Evolutionary conservation across 2,797 vertebrate genomes (phyloP).

Genomic region (Prionace glauca): DNA sequence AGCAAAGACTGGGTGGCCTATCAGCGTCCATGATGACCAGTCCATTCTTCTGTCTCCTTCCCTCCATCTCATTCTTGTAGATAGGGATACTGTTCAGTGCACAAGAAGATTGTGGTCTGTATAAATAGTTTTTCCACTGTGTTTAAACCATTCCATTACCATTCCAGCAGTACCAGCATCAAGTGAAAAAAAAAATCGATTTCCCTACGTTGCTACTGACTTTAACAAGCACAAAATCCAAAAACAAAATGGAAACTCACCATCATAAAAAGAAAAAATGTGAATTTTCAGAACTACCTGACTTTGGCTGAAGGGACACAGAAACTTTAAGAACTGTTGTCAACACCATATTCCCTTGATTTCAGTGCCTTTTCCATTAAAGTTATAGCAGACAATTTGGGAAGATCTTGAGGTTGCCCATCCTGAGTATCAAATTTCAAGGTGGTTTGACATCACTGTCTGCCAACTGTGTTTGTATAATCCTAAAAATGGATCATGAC

Average conservation of each 20-base stretch:
- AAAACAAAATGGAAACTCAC: neutral
- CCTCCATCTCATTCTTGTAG: neutral
- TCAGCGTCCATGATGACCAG: no score
- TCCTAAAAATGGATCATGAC: neutral
- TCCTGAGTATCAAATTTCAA: neutral
- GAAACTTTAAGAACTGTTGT: neutral
- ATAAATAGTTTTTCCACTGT: neutral
- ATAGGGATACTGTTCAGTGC: neutral
- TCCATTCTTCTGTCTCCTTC: neutral
- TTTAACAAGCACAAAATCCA: neutral
- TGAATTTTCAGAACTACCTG: neutral
- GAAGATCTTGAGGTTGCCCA: neutral
- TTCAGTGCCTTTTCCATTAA: neutral
- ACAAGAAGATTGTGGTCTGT: neutral
- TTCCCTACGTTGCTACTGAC: neutral
- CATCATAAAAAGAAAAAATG: neutral
- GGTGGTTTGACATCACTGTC: neutral
- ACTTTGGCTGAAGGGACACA: neutral
- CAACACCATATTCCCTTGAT: neutral
- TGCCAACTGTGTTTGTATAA: neutral
- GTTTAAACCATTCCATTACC: neutral
- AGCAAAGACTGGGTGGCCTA: neutral
- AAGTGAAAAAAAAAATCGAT: neutral
- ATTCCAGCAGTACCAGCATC: neutral
- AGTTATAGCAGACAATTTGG: neutral